Conservation (phyloP, 2,888 invertebrate genomes). For the Pomacea canaliculata region DNA sequence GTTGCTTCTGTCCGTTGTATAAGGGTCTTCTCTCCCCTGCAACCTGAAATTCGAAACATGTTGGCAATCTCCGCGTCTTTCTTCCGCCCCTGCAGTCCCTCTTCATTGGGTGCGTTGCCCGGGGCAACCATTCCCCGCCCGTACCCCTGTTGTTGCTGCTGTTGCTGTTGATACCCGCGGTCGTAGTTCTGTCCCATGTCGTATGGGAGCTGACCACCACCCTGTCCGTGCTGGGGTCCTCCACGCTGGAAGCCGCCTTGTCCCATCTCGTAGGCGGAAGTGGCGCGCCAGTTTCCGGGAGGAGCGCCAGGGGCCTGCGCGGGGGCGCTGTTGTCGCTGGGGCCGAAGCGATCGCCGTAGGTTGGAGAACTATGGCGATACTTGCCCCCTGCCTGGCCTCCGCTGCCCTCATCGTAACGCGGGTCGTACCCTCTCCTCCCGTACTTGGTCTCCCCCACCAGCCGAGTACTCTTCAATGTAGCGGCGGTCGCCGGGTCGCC, state of each 20-base stretch:
- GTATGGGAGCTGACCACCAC: background rate
- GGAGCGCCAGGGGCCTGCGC: background rate
- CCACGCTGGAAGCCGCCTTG: slow-evolving; percentile 8
- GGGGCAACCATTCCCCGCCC: slow-evolving; percentile 27
- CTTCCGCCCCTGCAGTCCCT: slow-evolving; percentile 16
- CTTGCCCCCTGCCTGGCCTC: background rate
- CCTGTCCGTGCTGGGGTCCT: background rate
- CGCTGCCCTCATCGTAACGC: slow-evolving; percentile 8
- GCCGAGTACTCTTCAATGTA: slow-evolving; percentile 27
- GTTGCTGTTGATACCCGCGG: too few species aligned
- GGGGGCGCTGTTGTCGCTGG: background rate
- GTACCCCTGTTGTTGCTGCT: slow-evolving; percentile 10
- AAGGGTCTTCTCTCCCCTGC: slow-evolving; percentile 22
- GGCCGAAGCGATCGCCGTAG: slow-evolving; percentile 5
- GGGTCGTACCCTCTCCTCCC: background rate
- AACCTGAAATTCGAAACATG: slow-evolving; percentile 47
- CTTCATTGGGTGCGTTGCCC: slow-evolving; percentile 21
- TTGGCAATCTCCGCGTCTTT: slow-evolving; percentile 53
- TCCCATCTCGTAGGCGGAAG: slow-evolving; percentile 18
- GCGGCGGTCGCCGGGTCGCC: slow-evolving; percentile 16
- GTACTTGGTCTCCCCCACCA: slow-evolving; percentile 1
- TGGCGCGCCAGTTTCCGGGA: slow-evolving; percentile 11
- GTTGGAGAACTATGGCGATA: slow-evolving; percentile 18
- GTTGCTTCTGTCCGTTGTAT: slow-evolving; percentile 37
- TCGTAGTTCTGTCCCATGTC: too few species aligned